Evolutionary conservation across 2,797 vertebrate species (phyloP).

Genomic region (Spondyliosoma cantharus): DNA sequence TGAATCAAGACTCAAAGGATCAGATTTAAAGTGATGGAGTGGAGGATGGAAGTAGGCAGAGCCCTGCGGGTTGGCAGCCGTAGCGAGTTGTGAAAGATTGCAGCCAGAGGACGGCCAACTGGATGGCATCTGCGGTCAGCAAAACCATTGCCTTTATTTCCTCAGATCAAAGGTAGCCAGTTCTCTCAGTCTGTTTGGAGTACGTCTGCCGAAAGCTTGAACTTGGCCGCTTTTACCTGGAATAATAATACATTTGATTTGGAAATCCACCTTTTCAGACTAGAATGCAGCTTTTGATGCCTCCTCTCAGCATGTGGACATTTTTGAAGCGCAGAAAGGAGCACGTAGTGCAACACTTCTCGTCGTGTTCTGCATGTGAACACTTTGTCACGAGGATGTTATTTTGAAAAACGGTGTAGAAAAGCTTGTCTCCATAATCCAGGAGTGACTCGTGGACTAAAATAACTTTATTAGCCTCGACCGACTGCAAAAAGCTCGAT

Average conservation of each 20-base stretch:
- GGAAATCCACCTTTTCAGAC: constrained; percentile 46
- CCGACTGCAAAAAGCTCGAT: background rate
- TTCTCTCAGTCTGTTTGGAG: constrained; percentile 64
- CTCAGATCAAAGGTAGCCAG: constrained; percentile 71
- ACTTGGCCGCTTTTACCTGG: constrained; percentile 43
- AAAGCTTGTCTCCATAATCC: constrained; percentile 1
- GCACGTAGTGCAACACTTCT: background rate
- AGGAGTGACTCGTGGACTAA: background rate
- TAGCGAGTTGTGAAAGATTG: constrained; percentile 69
- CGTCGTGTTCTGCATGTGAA: background rate
- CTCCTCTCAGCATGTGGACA: constrained; percentile 6
- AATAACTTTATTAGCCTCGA: background rate
- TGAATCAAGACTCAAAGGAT: constrained; percentile 72
- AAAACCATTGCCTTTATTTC: constrained; percentile 74
- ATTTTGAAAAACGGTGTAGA: constrained; percentile 26
- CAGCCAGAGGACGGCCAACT: constrained; percentile 70
- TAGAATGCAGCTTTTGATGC: constrained; percentile 38
- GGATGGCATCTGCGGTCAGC: constrained; percentile 78
- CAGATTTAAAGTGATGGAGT: constrained; percentile 77
- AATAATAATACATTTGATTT: constrained; percentile 60
- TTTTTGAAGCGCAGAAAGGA: constrained; percentile 20
- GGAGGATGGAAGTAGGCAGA: constrained; percentile 79
- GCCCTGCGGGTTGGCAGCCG: constrained; percentile 77
- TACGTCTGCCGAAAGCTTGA: constrained; percentile 52
- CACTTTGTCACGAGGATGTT: too few species aligned